A percentile compares a stretch with the other conserved stretches of the same genome.
Conservation (phyloP, 2,797 vertebrate genomes). For the Psittacula echo region DNA sequence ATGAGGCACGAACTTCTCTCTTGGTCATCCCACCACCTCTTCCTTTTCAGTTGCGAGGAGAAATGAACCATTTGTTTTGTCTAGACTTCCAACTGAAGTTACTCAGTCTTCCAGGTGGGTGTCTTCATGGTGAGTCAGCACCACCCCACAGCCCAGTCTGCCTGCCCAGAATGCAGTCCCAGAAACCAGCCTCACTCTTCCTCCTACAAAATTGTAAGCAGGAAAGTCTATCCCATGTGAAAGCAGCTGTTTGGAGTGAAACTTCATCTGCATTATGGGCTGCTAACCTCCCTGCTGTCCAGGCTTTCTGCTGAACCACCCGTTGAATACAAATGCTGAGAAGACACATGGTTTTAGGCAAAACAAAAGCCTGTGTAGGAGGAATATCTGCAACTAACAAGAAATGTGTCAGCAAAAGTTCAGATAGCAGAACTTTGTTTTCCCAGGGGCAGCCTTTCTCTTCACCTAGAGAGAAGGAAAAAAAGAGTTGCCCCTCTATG, state of each 20-base stretch:
- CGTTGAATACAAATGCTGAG: background rate
- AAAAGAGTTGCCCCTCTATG: background rate
- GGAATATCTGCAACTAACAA: background rate
- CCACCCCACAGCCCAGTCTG: constrained; percentile 12
- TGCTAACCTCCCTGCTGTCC: background rate
- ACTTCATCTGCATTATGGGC: background rate
- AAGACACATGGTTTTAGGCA: background rate
- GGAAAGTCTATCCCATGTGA: background rate
- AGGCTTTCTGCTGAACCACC: background rate
- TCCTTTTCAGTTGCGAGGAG: background rate
- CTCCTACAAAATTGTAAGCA: constrained; percentile 13
- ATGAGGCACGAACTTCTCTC: background rate
- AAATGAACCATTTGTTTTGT: constrained; percentile 18
- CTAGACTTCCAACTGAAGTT: constrained; percentile 25
- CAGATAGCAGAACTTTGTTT: background rate
- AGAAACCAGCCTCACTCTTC: background rate
- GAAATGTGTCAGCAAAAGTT: background rate
- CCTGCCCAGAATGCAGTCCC: constrained; percentile 8
- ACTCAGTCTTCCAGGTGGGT: constrained; percentile 37
- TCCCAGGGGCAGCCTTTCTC: background rate
- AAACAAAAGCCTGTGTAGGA: background rate
- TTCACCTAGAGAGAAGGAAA: background rate
- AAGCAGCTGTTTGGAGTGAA: background rate
- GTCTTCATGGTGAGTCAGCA: constrained; percentile 51
- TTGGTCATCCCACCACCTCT: constrained; percentile 4